Evolutionary conservation across 2,797 vertebrate species (phyloP), one percentile per base, ranked within the genome.

Genomic region (Lindbergichthys nudifrons): DNA sequence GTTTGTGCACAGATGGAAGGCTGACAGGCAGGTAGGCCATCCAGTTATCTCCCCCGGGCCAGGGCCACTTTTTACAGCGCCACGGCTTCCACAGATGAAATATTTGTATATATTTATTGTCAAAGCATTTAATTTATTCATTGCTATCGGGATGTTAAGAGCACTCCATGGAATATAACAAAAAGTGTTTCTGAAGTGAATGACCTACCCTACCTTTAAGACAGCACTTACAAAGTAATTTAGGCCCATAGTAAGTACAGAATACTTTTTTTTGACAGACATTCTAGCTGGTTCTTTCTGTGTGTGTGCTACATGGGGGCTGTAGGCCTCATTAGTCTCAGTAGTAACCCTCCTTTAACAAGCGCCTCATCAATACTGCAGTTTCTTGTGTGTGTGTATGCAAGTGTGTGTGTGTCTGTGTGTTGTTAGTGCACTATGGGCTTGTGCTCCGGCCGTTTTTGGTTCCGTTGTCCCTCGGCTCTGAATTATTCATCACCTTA

Each of bases 401-500:
- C 23, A 41, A 30, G 54, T 43, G 41, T 60, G 42, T 60, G 42
- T 42, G 70, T 60, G 12, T 53, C n/a, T 52, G 53, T 71, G 51
- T 62, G 62, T 60, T 10, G 26, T 26, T 39, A 30, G 52, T 64
- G 56, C 45, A 48, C 62, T 47, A 41, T 73, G 53, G 61, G 47
- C 19, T 45, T 70, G 45, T 62, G 81, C 91, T 84, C 85, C 23
- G 62, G 70, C 48, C 51, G 79, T 92, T 91, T 91, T 90, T 85
- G 94, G 92, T 95, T 92, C 93, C 80, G 84, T 86, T 80, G 86
- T 75, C 93, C 88, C 78, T 85, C 57, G 16, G 54, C 57, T 75
- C 91, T 98, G 70, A 97, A 99, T 98, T 95, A 98, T 99, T 96
- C 59, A 99, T 94, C 66, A 94, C 89, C 84, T 19, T 18, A 39